Evolutionary conservation across 2,797 vertebrate genomes (phyloP).

Genomic region (Tinamus major): DNA sequence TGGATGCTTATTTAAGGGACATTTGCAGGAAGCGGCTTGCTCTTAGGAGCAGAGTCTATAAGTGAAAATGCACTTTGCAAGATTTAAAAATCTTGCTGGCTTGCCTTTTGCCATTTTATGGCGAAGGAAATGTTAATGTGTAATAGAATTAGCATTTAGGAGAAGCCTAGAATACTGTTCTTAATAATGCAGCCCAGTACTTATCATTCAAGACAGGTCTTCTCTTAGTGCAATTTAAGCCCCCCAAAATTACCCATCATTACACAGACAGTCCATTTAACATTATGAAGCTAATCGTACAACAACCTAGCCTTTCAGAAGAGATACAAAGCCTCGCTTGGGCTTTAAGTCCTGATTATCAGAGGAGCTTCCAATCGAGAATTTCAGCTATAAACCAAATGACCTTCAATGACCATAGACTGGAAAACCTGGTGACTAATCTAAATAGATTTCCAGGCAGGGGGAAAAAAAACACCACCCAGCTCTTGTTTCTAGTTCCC

Average conservation of each 20-base stretch:
- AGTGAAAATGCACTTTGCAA: slow-evolving; percentile 65
- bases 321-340: slow-evolving; percentile 69
- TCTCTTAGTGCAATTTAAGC: slow-evolving; percentile 72
- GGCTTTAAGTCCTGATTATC: slow-evolving; percentile 77
- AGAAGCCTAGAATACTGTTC: slow-evolving; percentile 55
- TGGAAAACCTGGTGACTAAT: slow-evolving; percentile 75
- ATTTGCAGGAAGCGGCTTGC: slow-evolving; percentile 56
- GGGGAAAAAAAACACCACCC: slow-evolving; percentile 35
- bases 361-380: slow-evolving; percentile 75
- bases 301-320: slow-evolving; percentile 75
- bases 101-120: slow-evolving; percentile 68
- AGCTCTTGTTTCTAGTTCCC: slow-evolving; percentile 64
- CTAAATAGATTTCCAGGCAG: slow-evolving; percentile 76
- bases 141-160: slow-evolving; percentile 69
- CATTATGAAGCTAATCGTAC: slow-evolving; percentile 79
- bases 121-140: slow-evolving; percentile 69
- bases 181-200: slow-evolving; percentile 6
- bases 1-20: slow-evolving; percentile 62
- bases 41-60: slow-evolving; percentile 42
- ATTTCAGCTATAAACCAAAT: slow-evolving; percentile 77
- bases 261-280: slow-evolving; percentile 78
- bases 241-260: slow-evolving; percentile 76
- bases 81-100: slow-evolving; percentile 65
- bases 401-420: slow-evolving; percentile 76
- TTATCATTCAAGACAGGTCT: slow-evolving; percentile 77